phyloP scores from a whole-genome alignment of 2,113 vertebrate genomes.

The Coptodon rendalli region DNA sequence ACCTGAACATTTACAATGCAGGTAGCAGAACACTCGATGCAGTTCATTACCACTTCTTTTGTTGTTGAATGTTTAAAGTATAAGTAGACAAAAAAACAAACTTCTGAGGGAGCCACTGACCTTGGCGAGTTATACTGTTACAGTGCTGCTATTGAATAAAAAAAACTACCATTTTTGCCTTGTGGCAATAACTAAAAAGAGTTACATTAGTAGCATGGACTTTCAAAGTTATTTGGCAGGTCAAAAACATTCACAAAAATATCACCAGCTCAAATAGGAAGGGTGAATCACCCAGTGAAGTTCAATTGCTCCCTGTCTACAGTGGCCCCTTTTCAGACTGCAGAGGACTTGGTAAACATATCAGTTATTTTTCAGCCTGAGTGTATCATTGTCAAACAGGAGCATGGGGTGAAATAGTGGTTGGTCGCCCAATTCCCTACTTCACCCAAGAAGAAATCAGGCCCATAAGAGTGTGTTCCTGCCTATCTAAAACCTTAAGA shows the following conservation, averaged over 20 bases:
- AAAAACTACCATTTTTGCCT: conserved; percentile 1
- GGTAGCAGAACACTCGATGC: not conserved
- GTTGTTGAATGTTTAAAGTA: not conserved
- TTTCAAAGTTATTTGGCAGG: conserved; percentile 43
- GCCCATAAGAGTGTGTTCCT: not conserved
- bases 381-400: not conserved
- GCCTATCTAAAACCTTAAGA: not conserved
- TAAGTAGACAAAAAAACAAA: not conserved
- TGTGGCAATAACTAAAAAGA: not conserved
- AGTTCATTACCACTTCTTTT: not conserved
- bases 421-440: not conserved
- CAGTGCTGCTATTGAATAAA: not conserved
- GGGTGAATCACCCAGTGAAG: not conserved
- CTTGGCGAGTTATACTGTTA: not conserved
- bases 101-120: not conserved
- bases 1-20: not conserved
- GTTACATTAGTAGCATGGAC: not conserved
- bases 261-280: not conserved
- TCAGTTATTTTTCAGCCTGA: not conserved
- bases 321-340: not conserved
- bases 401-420: not conserved
- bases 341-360: not conserved
- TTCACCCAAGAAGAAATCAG: not conserved
- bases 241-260: conserved; percentile 35
- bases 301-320: not conserved